Base-by-base conservation (phyloP, 1,140 invertebrate species). In the Drosophila nikananu region DNA sequence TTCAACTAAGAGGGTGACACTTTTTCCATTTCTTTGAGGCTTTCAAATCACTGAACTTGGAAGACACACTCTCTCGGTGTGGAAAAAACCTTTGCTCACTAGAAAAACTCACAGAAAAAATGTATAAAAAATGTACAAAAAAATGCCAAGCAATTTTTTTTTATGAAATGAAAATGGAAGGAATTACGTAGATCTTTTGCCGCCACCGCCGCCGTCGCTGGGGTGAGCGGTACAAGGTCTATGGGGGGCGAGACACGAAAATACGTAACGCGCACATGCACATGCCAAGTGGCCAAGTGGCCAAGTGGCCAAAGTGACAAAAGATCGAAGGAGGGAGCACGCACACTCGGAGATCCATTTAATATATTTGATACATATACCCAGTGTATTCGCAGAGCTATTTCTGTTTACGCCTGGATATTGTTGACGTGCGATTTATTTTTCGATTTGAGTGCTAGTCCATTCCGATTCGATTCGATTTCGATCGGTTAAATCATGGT, bases 121-220 rank as follows among this genome's bases (percentile, higher is more conserved):
- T n/a, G n/a, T n/a, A n/a, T n/a, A 52, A 32, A 35, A n/a, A 27
- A 21, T 13, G 32, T 7, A 1, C 7, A 37, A 4, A 51, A 27
- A 30, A 52, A 12, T 7, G 10, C 15, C 15, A n/a, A 30, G 17
- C 27, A 32, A 75, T 48, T 58, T 76, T 27, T 76, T 27, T 27
- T 32, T 64, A 72, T 64, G 54, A 68, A 49, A 62, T 41, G 42
- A 15, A 48, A 72, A 81, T 37, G 42, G 12, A 52, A 72, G 78
- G 70, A 86, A 84, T 81, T 81, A 86, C 78, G 83, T 77, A 84
- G 83, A 86, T 84, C 73, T 86, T 80, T 86, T 51, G 82, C 82
- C 73, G 82, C 81, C 27, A 27, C 25, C 70, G 44, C 64, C 49
- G 30, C 27, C 8, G 51, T 12, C 27, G 12, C 12, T 19, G 52